phyloP scores from a whole-genome alignment of 2,113 vertebrate species.

The Emydura subglobosa region DNA sequence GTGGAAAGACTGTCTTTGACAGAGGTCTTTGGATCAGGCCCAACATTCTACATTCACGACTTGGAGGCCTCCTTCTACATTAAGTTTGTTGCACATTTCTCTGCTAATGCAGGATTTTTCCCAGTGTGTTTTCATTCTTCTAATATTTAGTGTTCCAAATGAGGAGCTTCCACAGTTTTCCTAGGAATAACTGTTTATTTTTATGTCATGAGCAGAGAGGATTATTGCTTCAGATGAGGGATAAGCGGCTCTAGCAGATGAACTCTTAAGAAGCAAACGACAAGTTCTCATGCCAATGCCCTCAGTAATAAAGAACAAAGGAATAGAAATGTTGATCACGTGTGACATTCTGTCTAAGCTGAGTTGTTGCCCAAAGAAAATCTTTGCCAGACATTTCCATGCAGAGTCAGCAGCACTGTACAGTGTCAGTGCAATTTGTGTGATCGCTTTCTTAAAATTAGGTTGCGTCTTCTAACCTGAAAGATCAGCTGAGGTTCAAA shows the following conservation, averaged over 20 bases:
- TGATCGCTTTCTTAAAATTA: slow-evolving; percentile 53
- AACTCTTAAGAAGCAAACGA: slow-evolving; percentile 9
- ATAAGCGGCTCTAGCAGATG: not conserved
- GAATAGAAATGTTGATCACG: slow-evolving; percentile 40
- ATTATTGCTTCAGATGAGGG: slow-evolving; percentile 15
- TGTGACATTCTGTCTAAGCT: not conserved
- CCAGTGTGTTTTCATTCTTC: not conserved
- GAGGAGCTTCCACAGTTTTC: not conserved
- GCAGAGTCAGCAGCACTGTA: slow-evolving; percentile 2
- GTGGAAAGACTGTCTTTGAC: not conserved
- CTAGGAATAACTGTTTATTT: not conserved
- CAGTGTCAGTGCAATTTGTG: slow-evolving; percentile 45
- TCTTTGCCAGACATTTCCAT: slow-evolving; percentile 45
- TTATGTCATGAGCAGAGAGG: not conserved
- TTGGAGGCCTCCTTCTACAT: not conserved
- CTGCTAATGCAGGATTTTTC: not conserved
- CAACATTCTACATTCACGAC: not conserved
- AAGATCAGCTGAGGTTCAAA: slow-evolving; percentile 46
- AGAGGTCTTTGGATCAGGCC: not conserved
- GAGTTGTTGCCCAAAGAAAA: slow-evolving; percentile 49
- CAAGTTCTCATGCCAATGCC: not conserved
- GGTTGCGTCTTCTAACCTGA: slow-evolving; percentile 43
- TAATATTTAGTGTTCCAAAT: not conserved
- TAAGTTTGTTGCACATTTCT: not conserved
- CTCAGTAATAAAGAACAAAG: slow-evolving; percentile 26